phyloP scores from a whole-genome alignment of 2,888 invertebrate species.

The Platerodrilus igneus region DNA sequence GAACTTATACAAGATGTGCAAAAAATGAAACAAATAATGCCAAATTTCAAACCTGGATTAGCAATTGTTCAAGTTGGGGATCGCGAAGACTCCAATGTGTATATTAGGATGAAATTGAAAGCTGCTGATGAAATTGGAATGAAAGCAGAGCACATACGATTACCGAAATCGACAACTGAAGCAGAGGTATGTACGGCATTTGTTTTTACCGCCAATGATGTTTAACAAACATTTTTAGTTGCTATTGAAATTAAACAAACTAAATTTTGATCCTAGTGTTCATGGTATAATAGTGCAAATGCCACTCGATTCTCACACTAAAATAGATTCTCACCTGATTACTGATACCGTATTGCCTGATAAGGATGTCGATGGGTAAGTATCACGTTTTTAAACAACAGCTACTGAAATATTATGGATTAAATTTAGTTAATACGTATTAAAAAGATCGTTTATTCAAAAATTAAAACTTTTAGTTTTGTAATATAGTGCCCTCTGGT shows the following conservation, averaged over 20 bases:
- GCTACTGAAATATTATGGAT: too few species aligned
- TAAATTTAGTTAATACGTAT: too few species aligned
- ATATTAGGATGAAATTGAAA: conserved; percentile 93
- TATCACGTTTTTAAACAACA: background rate
- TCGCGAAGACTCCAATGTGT: conserved; percentile 96
- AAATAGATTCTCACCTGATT: conserved; percentile 81
- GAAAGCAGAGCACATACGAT: conserved; percentile 68
- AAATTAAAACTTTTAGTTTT: too few species aligned
- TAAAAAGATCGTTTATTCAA: too few species aligned
- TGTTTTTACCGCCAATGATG: background rate
- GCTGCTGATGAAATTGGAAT: conserved; percentile 91
- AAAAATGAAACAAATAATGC: conserved; percentile 53
- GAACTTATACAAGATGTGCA: conserved; percentile 63
- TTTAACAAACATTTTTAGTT: conserved; percentile 51
- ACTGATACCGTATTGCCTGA: conserved; percentile 82
- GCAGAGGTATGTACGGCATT: conserved; percentile 53
- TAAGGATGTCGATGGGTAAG: conserved; percentile 95
- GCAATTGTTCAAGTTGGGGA: conserved; percentile 96
- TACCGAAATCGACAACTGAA: conserved; percentile 79
- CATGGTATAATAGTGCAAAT: conserved; percentile 97
- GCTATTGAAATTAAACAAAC: conserved; percentile 60
- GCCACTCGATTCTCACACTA: conserved; percentile 80
- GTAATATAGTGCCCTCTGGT: too few species aligned
- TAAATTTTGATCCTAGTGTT: conserved; percentile 79
- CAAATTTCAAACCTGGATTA: conserved; percentile 68